Percentiles rank a stretch among this genome's conserved stretches.
Conservation (phyloP, 64 coral and sea anemone species). For the Montipora cactus region DNA sequence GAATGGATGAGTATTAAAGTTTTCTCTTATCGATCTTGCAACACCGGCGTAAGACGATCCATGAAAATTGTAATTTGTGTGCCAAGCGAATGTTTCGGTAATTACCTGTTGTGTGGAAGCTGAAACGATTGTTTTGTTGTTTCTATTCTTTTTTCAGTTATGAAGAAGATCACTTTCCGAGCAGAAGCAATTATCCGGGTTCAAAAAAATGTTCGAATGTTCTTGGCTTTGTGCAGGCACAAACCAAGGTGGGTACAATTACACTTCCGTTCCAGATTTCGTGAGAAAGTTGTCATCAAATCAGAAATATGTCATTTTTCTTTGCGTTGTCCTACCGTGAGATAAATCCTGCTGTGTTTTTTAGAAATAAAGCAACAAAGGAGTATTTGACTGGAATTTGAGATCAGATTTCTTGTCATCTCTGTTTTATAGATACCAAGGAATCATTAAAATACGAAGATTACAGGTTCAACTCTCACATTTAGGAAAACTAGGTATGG, state of each 20-base stretch:
- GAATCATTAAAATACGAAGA: slow-evolving; percentile 92
- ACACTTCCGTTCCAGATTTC: background rate
- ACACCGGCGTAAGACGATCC: too few species aligned
- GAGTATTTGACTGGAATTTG: background rate
- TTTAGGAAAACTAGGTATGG: slow-evolving; percentile 79
- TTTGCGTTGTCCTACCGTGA: background rate
- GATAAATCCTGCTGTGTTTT: too few species aligned
- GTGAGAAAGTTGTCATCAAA: background rate
- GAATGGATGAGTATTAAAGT: too few species aligned
- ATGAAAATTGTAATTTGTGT: too few species aligned
- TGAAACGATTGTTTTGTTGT: background rate
- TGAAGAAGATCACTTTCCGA: slow-evolving; percentile 96
- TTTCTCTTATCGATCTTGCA: too few species aligned
- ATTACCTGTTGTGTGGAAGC: too few species aligned
- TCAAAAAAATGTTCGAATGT: slow-evolving; percentile 95
- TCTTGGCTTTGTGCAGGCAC: slow-evolving; percentile 70
- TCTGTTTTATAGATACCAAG: slow-evolving; percentile 75
- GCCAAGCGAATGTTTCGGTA: too few species aligned
- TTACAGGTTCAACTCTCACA: slow-evolving; percentile 81
- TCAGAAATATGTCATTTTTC: background rate
- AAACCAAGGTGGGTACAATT: slow-evolving; percentile 74
- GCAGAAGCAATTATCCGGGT: slow-evolving; percentile 78
- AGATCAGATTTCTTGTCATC: background rate
- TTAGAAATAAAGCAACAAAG: too few species aligned
- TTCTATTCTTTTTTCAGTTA: slow-evolving; percentile 45